Conservation (phyloP, 2,888 invertebrate species). For the Coelogynopora nodosa region DNA sequence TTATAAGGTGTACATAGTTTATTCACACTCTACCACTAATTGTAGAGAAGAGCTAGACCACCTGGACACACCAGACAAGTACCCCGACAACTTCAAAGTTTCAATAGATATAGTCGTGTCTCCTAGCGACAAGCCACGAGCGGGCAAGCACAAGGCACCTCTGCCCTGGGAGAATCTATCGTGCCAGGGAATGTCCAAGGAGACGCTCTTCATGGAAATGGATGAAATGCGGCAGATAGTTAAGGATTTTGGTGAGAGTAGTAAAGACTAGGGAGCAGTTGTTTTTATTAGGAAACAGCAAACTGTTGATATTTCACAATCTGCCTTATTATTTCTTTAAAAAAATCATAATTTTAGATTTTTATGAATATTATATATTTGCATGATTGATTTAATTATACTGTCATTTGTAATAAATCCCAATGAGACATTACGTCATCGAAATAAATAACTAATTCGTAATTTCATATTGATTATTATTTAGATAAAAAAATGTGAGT, state of each 20-base stretch:
- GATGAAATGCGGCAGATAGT: conserved; percentile 55
- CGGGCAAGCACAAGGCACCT: conserved; percentile 49
- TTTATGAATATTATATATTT: too few species aligned
- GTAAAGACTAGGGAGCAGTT: too few species aligned
- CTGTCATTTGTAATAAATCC: too few species aligned
- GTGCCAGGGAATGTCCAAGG: conserved; percentile 53
- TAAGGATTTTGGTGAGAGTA: conserved; percentile 55
- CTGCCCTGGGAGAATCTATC: conserved; percentile 57
- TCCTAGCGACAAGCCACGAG: conserved; percentile 52
- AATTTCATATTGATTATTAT: too few species aligned
- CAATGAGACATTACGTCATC: too few species aligned
- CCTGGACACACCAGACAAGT: conserved; percentile 58
- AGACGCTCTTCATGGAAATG: conserved; percentile 55
- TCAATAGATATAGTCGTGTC: conserved; percentile 55
- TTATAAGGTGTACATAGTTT: background rate
- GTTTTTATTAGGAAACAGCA: too few species aligned
- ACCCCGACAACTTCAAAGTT: conserved; percentile 56
- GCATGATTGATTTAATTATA: too few species aligned
- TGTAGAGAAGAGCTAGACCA: conserved; percentile 58
- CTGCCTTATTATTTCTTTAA: too few species aligned
- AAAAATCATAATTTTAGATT: too few species aligned
- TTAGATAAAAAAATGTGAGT: too few species aligned
- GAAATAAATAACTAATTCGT: too few species aligned
- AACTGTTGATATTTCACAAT: too few species aligned
- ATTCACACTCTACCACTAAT: background rate